These are phyloP conservation scores for Archips xylosteana DNA, from an alignment of 2,888 invertebrate species.

Conservation along the genomic window DNA sequence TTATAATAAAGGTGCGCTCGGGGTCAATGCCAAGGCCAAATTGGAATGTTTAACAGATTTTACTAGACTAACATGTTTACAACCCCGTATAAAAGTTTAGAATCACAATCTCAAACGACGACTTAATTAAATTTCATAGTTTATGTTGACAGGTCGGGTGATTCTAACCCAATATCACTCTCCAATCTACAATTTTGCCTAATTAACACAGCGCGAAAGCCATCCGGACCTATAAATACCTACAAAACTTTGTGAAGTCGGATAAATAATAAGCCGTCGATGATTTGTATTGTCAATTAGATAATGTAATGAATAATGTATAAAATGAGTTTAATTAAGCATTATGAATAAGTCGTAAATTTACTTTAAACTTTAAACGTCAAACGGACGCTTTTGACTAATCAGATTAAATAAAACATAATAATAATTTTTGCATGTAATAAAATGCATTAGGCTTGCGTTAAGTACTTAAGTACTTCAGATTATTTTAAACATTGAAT, in stretches of 20 bases:
- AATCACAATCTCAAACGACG: neutral
- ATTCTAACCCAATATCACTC: neutral
- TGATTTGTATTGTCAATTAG: slow-evolving; percentile 15
- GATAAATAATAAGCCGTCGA: slow-evolving; percentile 15
- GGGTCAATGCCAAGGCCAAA: slow-evolving; percentile 25
- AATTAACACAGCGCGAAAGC: neutral
- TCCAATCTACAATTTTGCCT: neutral
- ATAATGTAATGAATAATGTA: slow-evolving; percentile 11
- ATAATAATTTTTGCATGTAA: slow-evolving; percentile 34
- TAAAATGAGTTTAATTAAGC: slow-evolving; percentile 3
- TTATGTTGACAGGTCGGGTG: slow-evolving; percentile 1
- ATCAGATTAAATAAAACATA: slow-evolving; percentile 14
- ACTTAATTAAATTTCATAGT: slow-evolving; percentile 6
- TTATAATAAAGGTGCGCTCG: slow-evolving; percentile 1
- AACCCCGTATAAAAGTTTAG: slow-evolving; percentile 12
- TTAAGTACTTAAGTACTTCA: slow-evolving; percentile 34
- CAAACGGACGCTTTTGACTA: slow-evolving; percentile 15
- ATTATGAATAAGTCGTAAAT: slow-evolving; percentile 26
- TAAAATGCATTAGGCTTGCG: slow-evolving; percentile 30
- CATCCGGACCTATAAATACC: neutral
- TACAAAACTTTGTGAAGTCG: neutral
- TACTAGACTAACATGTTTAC: slow-evolving; percentile 2
- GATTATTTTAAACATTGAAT: slow-evolving; percentile 20
- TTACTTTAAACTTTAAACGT: slow-evolving; percentile 29
- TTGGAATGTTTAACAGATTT: slow-evolving; percentile 7